Evolutionary conservation across 2,113 vertebrate species (phyloP).

Genomic region (Nyctereutes procyonoides): DNA sequence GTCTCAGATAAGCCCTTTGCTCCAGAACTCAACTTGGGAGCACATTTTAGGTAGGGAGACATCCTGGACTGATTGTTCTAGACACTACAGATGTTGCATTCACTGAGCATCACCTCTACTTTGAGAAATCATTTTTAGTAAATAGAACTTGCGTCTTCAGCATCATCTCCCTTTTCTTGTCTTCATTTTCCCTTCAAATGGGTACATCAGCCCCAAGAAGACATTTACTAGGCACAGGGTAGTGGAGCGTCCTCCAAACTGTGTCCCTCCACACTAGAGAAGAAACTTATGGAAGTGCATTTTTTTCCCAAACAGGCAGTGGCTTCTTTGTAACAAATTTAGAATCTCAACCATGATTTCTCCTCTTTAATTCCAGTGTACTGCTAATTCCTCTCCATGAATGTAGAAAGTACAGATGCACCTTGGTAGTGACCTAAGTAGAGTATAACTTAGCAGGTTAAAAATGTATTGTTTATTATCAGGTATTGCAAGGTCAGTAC

Average conservation of each 20-base stretch:
- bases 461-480: not conserved
- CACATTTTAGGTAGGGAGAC: slow-evolving; percentile 90
- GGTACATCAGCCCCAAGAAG: not conserved
- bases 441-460: not conserved
- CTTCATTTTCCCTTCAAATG: not conserved
- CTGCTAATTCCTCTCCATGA: not conserved
- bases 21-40: slow-evolving; percentile 90
- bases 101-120: not conserved
- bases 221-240: not conserved
- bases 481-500: not conserved
- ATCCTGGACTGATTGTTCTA: not conserved
- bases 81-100: not conserved
- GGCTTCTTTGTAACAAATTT: not conserved
- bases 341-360: not conserved
- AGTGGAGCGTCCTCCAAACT: not conserved
- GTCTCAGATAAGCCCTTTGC: slow-evolving; percentile 89
- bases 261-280: not conserved
- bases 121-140: slow-evolving; percentile 23
- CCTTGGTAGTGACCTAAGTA: not conserved
- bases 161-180: not conserved
- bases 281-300: not conserved
- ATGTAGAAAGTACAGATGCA: not conserved
- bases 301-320: not conserved
- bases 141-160: not conserved
- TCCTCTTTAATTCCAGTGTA: not conserved